A percentile compares a stretch with the other conserved stretches of the same genome.
These are phyloP conservation scores for Myotis yumanensis DNA, from an alignment of 2,113 vertebrate species.

Conservation along the genomic window DNA sequence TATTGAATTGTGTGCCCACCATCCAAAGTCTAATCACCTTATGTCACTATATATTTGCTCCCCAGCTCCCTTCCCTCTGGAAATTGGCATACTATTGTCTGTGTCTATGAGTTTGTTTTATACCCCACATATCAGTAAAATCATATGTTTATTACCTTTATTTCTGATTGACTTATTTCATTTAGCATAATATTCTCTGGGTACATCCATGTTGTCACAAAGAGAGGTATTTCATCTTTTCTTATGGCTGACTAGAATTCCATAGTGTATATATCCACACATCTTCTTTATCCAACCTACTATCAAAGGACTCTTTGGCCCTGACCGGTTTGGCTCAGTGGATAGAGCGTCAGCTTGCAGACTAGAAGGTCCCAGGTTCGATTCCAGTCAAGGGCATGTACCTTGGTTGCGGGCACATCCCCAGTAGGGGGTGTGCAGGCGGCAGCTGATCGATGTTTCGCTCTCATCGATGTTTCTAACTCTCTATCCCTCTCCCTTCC, in stretches of 20 bases:
- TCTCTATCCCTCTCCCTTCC: too few relatives aligned
- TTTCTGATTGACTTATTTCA: background rate
- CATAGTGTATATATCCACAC: background rate
- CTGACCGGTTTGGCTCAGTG: too few relatives aligned
- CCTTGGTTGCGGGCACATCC: too few relatives aligned
- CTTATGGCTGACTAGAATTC: background rate
- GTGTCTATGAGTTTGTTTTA: background rate
- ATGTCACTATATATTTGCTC: background rate
- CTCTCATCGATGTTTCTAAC: too few relatives aligned
- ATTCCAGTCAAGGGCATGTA: too few relatives aligned
- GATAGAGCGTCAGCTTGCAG: too few relatives aligned
- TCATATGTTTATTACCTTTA: background rate
- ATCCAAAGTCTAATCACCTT: background rate
- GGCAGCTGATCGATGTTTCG: too few relatives aligned
- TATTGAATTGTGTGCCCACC: background rate
- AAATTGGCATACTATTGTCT: background rate
- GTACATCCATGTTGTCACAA: background rate
- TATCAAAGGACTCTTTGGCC: background rate
- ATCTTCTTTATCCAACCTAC: background rate
- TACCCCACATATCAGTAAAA: background rate
- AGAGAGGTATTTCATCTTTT: background rate
- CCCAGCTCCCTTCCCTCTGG: background rate
- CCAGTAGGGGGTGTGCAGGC: too few relatives aligned
- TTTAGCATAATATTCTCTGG: background rate
- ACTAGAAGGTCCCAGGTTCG: too few relatives aligned